Evolutionary conservation across 2,888 invertebrate genomes (phyloP), one percentile per base, ranked within the genome.

Genomic region (Dromius quadrimaculatus): DNA sequence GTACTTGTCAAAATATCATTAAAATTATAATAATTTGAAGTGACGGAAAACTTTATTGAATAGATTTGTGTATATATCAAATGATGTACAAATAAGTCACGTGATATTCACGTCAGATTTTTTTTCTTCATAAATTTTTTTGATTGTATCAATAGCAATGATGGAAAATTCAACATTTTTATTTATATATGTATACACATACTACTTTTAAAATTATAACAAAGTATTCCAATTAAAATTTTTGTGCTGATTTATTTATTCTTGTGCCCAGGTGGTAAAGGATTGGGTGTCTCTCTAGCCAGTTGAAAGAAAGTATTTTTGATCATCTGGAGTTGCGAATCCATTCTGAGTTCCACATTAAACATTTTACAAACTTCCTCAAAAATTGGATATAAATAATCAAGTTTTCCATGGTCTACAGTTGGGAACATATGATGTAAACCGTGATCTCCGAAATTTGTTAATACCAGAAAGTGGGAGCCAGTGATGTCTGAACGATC

Each of bases 391-490:
- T 90, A 87, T 2, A 94, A 83, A 54, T 88, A 86, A 4, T 87
- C 86, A 11, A 94, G 80, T 64, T 89, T 87, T 0, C 89, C 89
- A 77, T 94, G 94, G 79, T 94, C 94, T 38, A 94, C 77, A 0
- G 92, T 91, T 0, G 94, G 94, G 76, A 94, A 90, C 20, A 94
- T 83, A 81, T 95, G 94, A 79, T 95, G 94, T 1, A 94, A 83
- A 0, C 86, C 85, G 78, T 95, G 94, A 72, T 92, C 89, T 0
- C 94, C 94, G 76, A 92, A 94, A 72, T 89, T 86, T 0, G 91
- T 90, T 57, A 93, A 79, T 0, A 88, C 87, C 73, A 91, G 82
- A 77, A 92, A 90, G 73, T 88, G 87, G 36, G 88, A 89, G 13
- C 89, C 87, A 19, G 88, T 87, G 63, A 90, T 84, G 73, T 92